Evolutionary conservation across 2,797 vertebrate species (phyloP).

Genomic region (Acomys russatus): DNA sequence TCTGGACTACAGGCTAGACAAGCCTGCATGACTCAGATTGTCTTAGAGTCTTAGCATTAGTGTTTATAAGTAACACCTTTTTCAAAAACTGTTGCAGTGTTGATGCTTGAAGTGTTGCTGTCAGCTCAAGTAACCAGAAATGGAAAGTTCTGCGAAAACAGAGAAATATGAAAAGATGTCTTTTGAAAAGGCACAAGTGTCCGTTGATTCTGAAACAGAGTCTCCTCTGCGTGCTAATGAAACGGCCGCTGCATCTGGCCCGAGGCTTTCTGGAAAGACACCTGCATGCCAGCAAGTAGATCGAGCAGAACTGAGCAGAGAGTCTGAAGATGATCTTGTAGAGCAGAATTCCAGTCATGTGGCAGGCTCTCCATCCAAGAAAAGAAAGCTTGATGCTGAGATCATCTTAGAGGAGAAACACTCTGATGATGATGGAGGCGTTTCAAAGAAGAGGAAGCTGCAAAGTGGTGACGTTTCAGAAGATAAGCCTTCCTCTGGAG

Average conservation of each 20-base stretch:
- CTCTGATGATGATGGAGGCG: slow-evolving; percentile 56
- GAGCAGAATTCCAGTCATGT: slow-evolving; percentile 72
- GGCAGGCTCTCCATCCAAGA: slow-evolving; percentile 66
- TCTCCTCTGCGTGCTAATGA: slow-evolving; percentile 57
- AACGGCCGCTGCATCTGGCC: slow-evolving; percentile 66
- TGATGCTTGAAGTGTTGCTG: slow-evolving; percentile 64
- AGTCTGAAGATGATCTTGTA: slow-evolving; percentile 75
- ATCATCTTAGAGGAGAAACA: slow-evolving; percentile 70
- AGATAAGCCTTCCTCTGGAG: slow-evolving; percentile 60
- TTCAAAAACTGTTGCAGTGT: slow-evolving; percentile 74
- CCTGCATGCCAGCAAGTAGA: not conserved
- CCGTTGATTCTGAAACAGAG: slow-evolving; percentile 71
- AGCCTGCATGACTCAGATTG: slow-evolving; percentile 2
- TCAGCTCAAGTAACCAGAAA: slow-evolving; percentile 72
- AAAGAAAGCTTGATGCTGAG: slow-evolving; percentile 72
- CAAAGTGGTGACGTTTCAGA: slow-evolving; percentile 54
- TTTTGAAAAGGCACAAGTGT: slow-evolving; percentile 76
- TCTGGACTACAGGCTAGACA: not conserved
- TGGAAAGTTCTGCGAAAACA: slow-evolving; percentile 83
- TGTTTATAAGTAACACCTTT: slow-evolving; percentile 64
- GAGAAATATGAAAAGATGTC: slow-evolving; percentile 81
- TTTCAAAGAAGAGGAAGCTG: slow-evolving; percentile 71
- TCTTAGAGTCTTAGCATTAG: slow-evolving; percentile 45
- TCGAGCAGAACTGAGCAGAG: slow-evolving; percentile 75
- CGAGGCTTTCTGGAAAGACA: slow-evolving; percentile 70